phyloP scores from a whole-genome alignment of 2,888 invertebrate genomes.

The Hemaris fuciformis region DNA sequence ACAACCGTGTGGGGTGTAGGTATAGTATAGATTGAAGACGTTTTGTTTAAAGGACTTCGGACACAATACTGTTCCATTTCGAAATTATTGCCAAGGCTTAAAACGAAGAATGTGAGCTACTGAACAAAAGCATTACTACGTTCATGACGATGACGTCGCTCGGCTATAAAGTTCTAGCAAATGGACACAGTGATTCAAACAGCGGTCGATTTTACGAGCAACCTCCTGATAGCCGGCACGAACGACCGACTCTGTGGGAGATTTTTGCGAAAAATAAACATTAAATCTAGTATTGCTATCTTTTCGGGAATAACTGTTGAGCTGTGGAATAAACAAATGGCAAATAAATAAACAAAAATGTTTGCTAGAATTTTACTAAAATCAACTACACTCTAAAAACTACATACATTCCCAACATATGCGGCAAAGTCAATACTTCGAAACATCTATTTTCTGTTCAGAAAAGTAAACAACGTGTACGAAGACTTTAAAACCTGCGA shows the following conservation, averaged over 20 bases:
- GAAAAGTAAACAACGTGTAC: constrained; percentile 64
- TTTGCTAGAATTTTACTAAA: background rate
- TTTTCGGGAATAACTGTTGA: background rate
- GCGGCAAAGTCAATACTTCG: background rate
- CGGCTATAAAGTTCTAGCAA: constrained; percentile 41
- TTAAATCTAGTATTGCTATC: constrained; percentile 8
- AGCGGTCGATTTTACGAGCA: constrained; percentile 54
- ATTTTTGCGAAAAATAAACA: constrained; percentile 16
- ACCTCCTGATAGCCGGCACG: constrained; percentile 29
- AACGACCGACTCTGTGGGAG: background rate
- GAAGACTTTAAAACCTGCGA: constrained; percentile 67
- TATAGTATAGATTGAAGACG: background rate
- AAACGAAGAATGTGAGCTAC: constrained; percentile 1
- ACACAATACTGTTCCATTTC: background rate
- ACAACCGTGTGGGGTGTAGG: no score
- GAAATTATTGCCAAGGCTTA: background rate
- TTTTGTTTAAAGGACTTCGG: background rate
- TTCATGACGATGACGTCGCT: constrained; percentile 25
- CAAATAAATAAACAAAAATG: background rate
- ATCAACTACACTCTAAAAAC: background rate
- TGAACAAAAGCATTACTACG: constrained; percentile 13
- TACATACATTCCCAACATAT: background rate
- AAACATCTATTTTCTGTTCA: constrained; percentile 44
- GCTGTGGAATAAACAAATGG: background rate
- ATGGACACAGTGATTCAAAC: constrained; percentile 47